Evolutionary conservation across 2,113 vertebrate species (phyloP), one percentile per base, ranked within the genome.

Genomic region (Anser cygnoides): DNA sequence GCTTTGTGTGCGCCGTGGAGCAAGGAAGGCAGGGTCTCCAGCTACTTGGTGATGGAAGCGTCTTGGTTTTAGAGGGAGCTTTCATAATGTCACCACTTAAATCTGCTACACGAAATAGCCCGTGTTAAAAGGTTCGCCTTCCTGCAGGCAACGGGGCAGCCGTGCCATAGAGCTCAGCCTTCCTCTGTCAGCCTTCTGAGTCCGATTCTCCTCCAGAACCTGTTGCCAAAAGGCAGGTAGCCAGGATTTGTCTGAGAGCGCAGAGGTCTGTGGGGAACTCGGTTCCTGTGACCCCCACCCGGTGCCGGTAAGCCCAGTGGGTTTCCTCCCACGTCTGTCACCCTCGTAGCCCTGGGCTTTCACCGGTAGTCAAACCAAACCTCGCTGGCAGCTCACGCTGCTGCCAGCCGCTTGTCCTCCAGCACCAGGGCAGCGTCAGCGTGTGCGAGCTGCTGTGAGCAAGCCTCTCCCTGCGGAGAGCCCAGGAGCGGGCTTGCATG

Each of bases 1-100:
- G 87, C 79, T 96, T 96, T 96, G 94, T 95, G 76, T 71, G 52
- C 22, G 79, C 29, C 65, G 79, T 2, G 0, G 66, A 63, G 68
- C 59, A 63, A 66, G 76, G 79, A 49, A 55, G 29, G 85, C 57
- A 12, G 54, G 19, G 52, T 52, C 22, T 54, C 10, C 43, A 44
- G 71, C 63, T 13, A 6, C 0, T 11, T 29, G 37, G 2, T 3
- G 20, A 11, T 37, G 68, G 77, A 31, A 50, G 19, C 8, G 22
- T 43, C 46, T 61, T 19, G 16, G 0, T 28, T 77, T 61, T n/a
- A 50, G 22, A 59, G 46, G 46, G 10, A 33, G 44, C 19, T 78
- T 93, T 88, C 35, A 31, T 75, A 37, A 37, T 6, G 26, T 55
- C 21, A 3, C 15, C 28, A 4, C 81, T 79, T 46, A 25, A 46